phyloP scores from a whole-genome alignment of 2,113 vertebrate species.

The Gnathonemus longibarbis region DNA sequence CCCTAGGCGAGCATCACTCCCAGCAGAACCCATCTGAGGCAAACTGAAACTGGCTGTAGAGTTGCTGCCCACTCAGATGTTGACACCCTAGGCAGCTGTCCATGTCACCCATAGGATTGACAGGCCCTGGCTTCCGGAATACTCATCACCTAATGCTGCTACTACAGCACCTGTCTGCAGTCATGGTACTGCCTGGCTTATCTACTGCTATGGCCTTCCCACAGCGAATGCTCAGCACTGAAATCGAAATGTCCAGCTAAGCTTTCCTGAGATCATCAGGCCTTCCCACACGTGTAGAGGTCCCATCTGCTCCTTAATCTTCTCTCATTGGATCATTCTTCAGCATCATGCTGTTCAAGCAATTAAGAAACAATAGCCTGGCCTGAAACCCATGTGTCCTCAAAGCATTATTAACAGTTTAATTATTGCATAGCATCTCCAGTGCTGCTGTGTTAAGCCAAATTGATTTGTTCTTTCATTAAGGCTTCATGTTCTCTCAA shows the following conservation, averaged over 20 bases:
- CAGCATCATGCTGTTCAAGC: neutral
- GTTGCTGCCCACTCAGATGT: neutral
- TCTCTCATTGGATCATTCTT: neutral
- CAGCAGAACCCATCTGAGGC: neutral
- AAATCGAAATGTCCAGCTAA: neutral
- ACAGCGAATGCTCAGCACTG: neutral
- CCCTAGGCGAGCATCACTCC: too few relatives aligned
- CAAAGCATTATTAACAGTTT: neutral
- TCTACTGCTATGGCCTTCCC: neutral
- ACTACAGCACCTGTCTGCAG: neutral
- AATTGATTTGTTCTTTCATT: neutral
- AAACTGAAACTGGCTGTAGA: neutral
- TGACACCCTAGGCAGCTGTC: neutral
- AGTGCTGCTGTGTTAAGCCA: neutral
- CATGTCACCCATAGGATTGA: neutral
- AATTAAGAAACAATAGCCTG: neutral
- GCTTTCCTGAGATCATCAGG: neutral
- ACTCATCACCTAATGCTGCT: neutral
- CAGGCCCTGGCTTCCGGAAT: neutral
- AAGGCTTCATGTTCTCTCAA: neutral
- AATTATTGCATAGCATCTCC: neutral
- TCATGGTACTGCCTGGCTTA: neutral
- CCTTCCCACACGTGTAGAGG: neutral
- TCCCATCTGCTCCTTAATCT: neutral
- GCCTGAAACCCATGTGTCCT: neutral